Evolutionary conservation across 2,888 invertebrate species (phyloP), one percentile per base, ranked within the genome.

Genomic region (Cybosia mesomella): DNA sequence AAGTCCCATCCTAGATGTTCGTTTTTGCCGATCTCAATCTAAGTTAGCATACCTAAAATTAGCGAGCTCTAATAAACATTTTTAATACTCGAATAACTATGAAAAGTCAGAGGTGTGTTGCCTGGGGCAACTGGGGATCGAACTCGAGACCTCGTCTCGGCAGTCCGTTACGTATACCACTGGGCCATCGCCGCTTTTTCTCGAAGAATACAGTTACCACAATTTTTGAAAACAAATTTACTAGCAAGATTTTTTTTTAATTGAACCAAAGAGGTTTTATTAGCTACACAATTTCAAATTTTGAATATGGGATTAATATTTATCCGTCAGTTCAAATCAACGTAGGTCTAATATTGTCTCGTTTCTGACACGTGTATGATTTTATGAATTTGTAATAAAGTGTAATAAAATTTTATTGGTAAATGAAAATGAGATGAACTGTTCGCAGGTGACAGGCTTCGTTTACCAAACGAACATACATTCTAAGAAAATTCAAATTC

Each of bases 401-500:
- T 36, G n/a, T 55, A n/a, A 18, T 32, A 22, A 22, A 15, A 36
- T 34, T 49, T 62, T 64, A 18, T 24, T 22, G 18, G 39, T 49
- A 28, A 22, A 21, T n/a, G 57, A 43, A 59, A 39, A 36, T 8
- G 24, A 60, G 34, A 36, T 21, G 43, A 24, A 24, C 24, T 9
- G 18, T 53, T 13, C 32, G n/a, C 53, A 34, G 15, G 34, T 58
- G 53, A 66, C 65, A 60, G 36, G 54, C 59, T 66, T 59, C 65
- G 22, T 49, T 34, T 64, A 39, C 21, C 34, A 58, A 65, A 28
- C 22, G 49, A 11, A 53, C 7, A 11, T 53, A 39, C 36, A 64
- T 18, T 34, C 36, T 32, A 18, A 60, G 21, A 74, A 74, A 66
- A 39, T 39, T 59, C 24, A 39, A 18, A 15, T 59, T 24, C 32